Evolutionary conservation across 2,888 invertebrate genomes (phyloP), one percentile per base, ranked within the genome.

Genomic region (Pachymerium ferrugineum): DNA sequence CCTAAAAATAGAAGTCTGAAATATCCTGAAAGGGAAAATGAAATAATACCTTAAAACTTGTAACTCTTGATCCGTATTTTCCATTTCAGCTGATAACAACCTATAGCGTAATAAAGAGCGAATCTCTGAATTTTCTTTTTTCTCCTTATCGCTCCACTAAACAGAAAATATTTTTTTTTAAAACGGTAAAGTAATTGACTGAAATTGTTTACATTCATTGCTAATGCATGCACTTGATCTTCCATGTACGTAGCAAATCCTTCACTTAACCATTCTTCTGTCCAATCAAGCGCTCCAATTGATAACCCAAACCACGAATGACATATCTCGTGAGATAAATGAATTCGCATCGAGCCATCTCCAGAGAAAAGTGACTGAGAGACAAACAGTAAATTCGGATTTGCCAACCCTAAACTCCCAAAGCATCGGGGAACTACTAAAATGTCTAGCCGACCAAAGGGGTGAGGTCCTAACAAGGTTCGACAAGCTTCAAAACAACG

Each of bases 251-350:
- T 83, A 68, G 83, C 83, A 78, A 84, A 83, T 6, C 84, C 84
- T 78, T 84, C 84, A 74, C 83, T 83, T 14, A 84, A 78, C 84
- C 84, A 84, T 77, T 84, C 84, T 78, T 84, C 84, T 16, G 81
- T 81, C 84, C 84, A 84, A 78, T 84, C 83, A 31, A 77, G 74
- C 4, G 84, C 82, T 16, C 84, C 84, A 73, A 84, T 81, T 14
- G 81, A 76, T 2, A 84, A 76, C 0, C 84, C 84, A 78, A 84
- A 84, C 84, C 84, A 84, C 0, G 81, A 80, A 76, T 84, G 84
- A 73, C 81, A 78, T n/a, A 84, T 73, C 77, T 83, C 83, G 78
- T 83, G 83, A 4, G 82, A 80, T 25, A 84, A 69, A 16, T 82
- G 76, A 22, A 79, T 77, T 33, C 77, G 77, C 80, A 81, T 80